phyloP scores from a whole-genome alignment of 2,797 vertebrate species.

The Pteropus rufus region DNA sequence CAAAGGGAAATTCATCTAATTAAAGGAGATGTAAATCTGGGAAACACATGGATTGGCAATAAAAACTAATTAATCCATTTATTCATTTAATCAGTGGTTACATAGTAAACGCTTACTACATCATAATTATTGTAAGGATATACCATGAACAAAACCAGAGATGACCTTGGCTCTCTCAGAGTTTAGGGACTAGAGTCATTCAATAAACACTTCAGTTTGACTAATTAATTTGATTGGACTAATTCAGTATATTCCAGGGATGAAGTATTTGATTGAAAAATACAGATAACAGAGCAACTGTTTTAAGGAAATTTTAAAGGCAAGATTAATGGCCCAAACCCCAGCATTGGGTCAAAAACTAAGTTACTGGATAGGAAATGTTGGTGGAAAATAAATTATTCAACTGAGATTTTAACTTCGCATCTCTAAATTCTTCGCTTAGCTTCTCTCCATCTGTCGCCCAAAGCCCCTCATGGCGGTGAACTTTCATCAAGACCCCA shows the following conservation, averaged over 20 bases:
- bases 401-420: not conserved
- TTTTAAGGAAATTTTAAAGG: not conserved
- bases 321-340: not conserved
- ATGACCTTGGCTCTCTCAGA: not conserved
- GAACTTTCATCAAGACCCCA: not conserved
- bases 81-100: not conserved
- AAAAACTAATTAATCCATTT: not conserved
- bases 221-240: not conserved
- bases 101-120: not conserved
- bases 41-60: not conserved
- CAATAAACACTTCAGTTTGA: not conserved
- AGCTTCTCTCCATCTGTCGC: not conserved
- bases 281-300: not conserved
- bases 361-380: not conserved
- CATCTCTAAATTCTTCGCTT: not conserved
- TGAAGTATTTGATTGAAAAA: not conserved
- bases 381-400: not conserved
- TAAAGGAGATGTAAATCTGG: not conserved
- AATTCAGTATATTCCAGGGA: not conserved
- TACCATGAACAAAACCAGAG: not conserved
- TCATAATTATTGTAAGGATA: not conserved
- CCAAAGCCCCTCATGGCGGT: not conserved
- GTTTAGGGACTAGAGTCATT: not conserved
- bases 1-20: not conserved
- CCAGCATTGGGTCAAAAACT: not conserved